Conservation (phyloP, 1,140 invertebrate species). For the Drosophila oshimai region DNA sequence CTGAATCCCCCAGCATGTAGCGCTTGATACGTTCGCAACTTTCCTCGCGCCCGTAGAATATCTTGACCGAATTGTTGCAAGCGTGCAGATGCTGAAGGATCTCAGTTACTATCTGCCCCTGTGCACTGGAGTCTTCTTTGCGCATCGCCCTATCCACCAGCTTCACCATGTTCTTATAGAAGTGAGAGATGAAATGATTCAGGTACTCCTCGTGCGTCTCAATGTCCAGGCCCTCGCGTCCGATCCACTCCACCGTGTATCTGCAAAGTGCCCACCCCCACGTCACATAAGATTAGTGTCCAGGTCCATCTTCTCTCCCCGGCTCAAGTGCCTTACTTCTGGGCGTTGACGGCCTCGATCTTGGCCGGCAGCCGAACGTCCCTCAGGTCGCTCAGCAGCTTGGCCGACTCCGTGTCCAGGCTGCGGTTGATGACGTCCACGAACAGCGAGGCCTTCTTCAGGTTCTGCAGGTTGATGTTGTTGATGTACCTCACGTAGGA, state of each 20-base stretch:
- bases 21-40: conserved; percentile 91
- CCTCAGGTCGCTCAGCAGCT: conserved; percentile 93
- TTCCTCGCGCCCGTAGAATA: conserved; percentile 97
- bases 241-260: conserved; percentile 98
- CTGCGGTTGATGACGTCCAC: conserved; percentile 97
- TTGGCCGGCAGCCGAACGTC: conserved; percentile 94
- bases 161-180: conserved; percentile 97
- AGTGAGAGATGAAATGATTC: conserved; percentile 97
- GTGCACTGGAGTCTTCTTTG: conserved; percentile 96
- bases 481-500: conserved; percentile 98
- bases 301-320: conserved; percentile 21
- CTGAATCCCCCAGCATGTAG: conserved; percentile 93
- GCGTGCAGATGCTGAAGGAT: conserved; percentile 98
- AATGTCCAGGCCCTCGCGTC: conserved; percentile 95
- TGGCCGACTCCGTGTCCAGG: conserved; percentile 96
- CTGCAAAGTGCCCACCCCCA: conserved; percentile 83
- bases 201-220: conserved; percentile 97
- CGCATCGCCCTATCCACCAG: conserved; percentile 96
- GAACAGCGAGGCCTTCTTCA: conserved; percentile 96
- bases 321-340: conserved; percentile 86
- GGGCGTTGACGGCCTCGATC: conserved; percentile 93
- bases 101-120: conserved; percentile 97
- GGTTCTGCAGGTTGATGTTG: conserved; percentile 98
- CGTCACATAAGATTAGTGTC: conserved; percentile 5
- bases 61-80: conserved; percentile 97